These are phyloP conservation scores for rabbit (Oryctolagus cuniculus) DNA, from an alignment of 2,113 vertebrate genomes.

Conservation along the genomic window mOryCun1.1 NC_091450.1:66024001-66024500, in stretches of 20 bases:
- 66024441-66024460: not conserved
- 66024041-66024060: not conserved
- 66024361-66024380: not conserved
- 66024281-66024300: not conserved
- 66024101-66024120: not conserved
- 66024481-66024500: not conserved
- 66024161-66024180: not conserved
- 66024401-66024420: not conserved
- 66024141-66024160: not conserved
- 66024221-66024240: not conserved
- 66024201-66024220: not conserved
- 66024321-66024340: not conserved
- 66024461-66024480: not conserved
- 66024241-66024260: not conserved
- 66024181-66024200: not conserved
- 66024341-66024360: too few species aligned
- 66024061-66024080: not conserved
- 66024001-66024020: not conserved
- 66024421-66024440: not conserved
- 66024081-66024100: not conserved
- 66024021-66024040: not conserved
- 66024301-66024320: not conserved
- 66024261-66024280: not conserved
- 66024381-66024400: not conserved
- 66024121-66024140: not conserved